A percentile compares a stretch with the other conserved stretches of the same genome.
Conservation (phyloP, 1,140 invertebrate species). For the Nasonia longicornis region DNA sequence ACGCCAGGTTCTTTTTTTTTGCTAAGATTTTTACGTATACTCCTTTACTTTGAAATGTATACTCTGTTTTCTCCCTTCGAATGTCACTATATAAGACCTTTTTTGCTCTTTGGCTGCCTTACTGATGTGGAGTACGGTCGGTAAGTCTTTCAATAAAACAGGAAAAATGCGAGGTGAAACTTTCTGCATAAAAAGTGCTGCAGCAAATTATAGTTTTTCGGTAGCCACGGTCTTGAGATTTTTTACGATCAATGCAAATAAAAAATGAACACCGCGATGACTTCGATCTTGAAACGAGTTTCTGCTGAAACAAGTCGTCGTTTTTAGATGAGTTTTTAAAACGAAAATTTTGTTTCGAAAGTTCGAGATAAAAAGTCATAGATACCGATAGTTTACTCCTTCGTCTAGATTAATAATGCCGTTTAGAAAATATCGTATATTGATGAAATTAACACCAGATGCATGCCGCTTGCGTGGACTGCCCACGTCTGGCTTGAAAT, state of each 20-base stretch:
- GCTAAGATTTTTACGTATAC: slow-evolving; percentile 16
- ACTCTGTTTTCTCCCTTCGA: slow-evolving; percentile 33
- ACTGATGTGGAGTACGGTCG: slow-evolving; percentile 41
- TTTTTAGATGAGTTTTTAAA: background rate
- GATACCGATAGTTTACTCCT: background rate
- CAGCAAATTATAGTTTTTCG: slow-evolving; percentile 43
- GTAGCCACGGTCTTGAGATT: background rate
- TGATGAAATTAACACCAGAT: slow-evolving; percentile 59
- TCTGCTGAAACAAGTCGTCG: background rate
- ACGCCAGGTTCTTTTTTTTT: background rate
- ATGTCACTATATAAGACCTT: slow-evolving; percentile 28
- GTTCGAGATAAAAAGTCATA: background rate
- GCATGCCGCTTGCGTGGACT: slow-evolving; percentile 60
- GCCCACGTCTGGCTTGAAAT: slow-evolving; percentile 54
- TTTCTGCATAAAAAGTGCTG: slow-evolving; percentile 14
- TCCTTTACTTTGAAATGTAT: slow-evolving; percentile 23
- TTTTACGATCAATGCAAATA: background rate
- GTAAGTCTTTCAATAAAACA: slow-evolving; percentile 39
- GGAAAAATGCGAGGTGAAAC: slow-evolving; percentile 28
- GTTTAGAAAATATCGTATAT: slow-evolving; percentile 22
- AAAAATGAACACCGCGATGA: background rate
- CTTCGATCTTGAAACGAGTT: background rate
- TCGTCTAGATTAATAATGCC: slow-evolving; percentile 1
- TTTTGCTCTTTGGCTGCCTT: slow-evolving; percentile 44
- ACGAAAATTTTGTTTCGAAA: background rate